Percentiles rank a stretch among this genome's conserved stretches.
Evolutionary conservation across 2,797 vertebrate species (phyloP).

Genomic region (Liasis olivaceus): DNA sequence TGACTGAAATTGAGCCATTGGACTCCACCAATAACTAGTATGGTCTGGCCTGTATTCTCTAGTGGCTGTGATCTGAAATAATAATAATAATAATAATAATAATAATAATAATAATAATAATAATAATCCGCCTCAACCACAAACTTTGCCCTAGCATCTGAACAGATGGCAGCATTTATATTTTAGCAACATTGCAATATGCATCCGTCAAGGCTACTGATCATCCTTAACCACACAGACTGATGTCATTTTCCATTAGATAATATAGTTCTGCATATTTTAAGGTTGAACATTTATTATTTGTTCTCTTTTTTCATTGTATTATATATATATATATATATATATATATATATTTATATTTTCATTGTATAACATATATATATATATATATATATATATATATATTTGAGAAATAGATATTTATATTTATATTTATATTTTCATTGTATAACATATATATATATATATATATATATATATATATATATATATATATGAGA

Average conservation of each 20-base stretch:
- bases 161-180: constrained; percentile 69
- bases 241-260: constrained; percentile 59
- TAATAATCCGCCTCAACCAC: neutral
- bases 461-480: too few relatives aligned
- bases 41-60: constrained; percentile 83
- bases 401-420: too few relatives aligned
- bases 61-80: constrained; percentile 88
- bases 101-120: constrained; percentile 23
- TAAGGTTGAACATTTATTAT: constrained; percentile 37
- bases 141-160: constrained; percentile 62
- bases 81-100: constrained; percentile 58
- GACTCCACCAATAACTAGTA: constrained; percentile 93
- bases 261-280: neutral
- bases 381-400: too few relatives aligned
- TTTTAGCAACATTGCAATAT: constrained; percentile 59
- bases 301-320: constrained; percentile 43
- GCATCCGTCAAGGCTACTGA: constrained; percentile 66
- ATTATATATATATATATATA: constrained; percentile 41
- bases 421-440: too few relatives aligned
- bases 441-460: too few relatives aligned
- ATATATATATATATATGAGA: too few relatives aligned
- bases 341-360: too few relatives aligned
- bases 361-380: too few relatives aligned
- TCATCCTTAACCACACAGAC: constrained; percentile 54
- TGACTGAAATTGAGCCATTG: constrained; percentile 94